These are phyloP conservation scores for Xerus rutilus DNA, from an alignment of 2,797 vertebrate genomes.

Conservation along the genomic window DNA sequence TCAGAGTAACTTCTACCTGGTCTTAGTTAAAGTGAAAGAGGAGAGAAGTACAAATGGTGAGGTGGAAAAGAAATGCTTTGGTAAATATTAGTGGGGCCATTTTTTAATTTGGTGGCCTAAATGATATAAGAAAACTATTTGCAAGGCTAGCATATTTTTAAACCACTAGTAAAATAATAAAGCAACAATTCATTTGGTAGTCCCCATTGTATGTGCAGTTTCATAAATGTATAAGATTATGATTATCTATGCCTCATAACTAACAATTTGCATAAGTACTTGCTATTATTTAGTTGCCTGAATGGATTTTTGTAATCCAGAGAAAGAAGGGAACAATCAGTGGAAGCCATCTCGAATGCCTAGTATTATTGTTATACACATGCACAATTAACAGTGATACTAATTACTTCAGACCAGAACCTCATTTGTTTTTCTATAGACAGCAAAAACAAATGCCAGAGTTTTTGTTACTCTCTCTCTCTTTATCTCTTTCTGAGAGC, in stretches of 20 bases:
- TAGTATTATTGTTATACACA: conserved; percentile 83
- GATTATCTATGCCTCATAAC: conserved; percentile 88
- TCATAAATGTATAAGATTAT: conserved; percentile 88
- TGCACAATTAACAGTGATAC: conserved; percentile 86
- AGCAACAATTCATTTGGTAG: conserved; percentile 82
- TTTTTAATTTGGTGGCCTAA: conserved; percentile 69
- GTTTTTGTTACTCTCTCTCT: conserved; percentile 72
- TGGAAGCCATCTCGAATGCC: conserved; percentile 86
- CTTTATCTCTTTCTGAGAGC: conserved; percentile 19
- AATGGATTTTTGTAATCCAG: conserved; percentile 87
- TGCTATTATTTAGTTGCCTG: conserved; percentile 88
- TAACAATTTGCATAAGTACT: conserved; percentile 88
- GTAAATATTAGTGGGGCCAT: conserved; percentile 52
- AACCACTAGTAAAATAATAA: conserved; percentile 80
- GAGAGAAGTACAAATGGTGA: background rate
- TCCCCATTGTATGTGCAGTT: conserved; percentile 81
- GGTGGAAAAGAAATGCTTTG: conserved; percentile 45
- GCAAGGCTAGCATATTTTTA: conserved; percentile 64
- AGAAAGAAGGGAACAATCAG: conserved; percentile 85
- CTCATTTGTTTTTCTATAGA: conserved; percentile 87
- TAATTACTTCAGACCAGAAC: conserved; percentile 88
- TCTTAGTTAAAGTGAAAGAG: background rate
- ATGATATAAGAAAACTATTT: conserved; percentile 66
- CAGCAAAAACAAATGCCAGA: conserved; percentile 84
- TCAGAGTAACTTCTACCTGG: conserved; percentile 38